A percentile compares a stretch with the other conserved stretches of the same genome.
phyloP scores from a whole-genome alignment of 2,888 invertebrate species.

The Melolontha melolontha region DNA sequence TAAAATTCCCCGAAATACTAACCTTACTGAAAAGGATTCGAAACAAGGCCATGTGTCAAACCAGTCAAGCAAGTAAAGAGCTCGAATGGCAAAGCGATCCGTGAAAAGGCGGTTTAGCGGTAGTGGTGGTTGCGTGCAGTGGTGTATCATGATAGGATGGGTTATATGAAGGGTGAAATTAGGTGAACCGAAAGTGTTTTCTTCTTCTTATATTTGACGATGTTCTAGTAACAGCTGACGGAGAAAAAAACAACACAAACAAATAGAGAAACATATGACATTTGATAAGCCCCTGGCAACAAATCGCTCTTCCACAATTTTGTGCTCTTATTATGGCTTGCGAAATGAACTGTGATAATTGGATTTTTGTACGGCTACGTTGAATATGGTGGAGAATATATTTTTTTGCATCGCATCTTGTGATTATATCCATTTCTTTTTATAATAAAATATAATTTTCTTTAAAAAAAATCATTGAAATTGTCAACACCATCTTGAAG shows the following conservation, averaged over 20 bases:
- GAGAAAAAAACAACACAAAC: conserved; percentile 20
- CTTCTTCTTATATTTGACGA: no score
- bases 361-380: conserved; percentile 9
- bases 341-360: conserved; percentile 33
- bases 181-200: conserved; percentile 32
- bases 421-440: no score
- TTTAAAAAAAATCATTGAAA: no score
- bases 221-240: neutral
- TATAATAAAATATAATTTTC: no score
- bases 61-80: no score
- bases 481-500: no score
- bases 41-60: no score
- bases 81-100: no score
- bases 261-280: conserved; percentile 37
- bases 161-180: conserved; percentile 38
- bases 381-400: neutral
- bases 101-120: neutral
- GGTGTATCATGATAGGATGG: conserved; percentile 21
- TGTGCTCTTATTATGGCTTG: conserved; percentile 16
- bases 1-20: no score
- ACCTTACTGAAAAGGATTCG: no score
- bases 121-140: conserved; percentile 1
- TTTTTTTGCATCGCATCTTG: no score
- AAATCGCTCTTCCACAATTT: conserved; percentile 35
- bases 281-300: conserved; percentile 30